Base-by-base conservation (phyloP, 2,888 invertebrate genomes). In the Silvanus unidentatus region DNA sequence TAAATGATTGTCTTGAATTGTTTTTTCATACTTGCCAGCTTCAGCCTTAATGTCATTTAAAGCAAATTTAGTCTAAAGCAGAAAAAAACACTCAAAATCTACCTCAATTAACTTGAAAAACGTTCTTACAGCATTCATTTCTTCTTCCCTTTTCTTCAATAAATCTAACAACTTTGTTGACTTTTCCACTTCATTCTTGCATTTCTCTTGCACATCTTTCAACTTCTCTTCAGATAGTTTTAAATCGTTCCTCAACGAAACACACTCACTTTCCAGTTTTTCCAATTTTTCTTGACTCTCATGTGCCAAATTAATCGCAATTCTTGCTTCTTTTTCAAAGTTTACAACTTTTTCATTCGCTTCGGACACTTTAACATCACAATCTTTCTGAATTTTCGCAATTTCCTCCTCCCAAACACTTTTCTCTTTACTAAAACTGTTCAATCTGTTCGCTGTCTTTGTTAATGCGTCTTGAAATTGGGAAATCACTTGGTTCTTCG, bases 321-420 rank as follows among this genome's bases (percentile, higher is more conserved):
- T 84, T 22, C 84, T 79, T 1, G 86, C 70, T 71, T 90, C 89
- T 4, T 77, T 75, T 70, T 88, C 87, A 54, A 80, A 77, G 32
- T 78, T 77, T 48, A 76, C 76, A 0, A 81, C 74, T 70, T 81
- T 69, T 70, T 70, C 61, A 40, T 57, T 50, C n/a, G 62, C 59
- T 42, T 69, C 65, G 16, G 63, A 58, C 11, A 64, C 32, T 41
- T 68, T 66, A 2, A 49, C 44, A 11, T 54, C 44, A 43, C 57
- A 48, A 29, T 57, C 57, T 29, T 48, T 49, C 43, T 63, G 57
- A 42, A 69, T 41, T 41, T 59, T 59, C 2, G 52, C 43, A 4
- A 64, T 50, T 37, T 67, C 64, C 16, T 53, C 45, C 34, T 69
- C 67, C 49, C 66, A 53, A 9, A 47, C 46, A 5, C 50, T 58